Evolutionary conservation across 2,113 vertebrate species (phyloP), one percentile per base, ranked within the genome.

Genomic region (Saccopteryx leptura): DNA sequence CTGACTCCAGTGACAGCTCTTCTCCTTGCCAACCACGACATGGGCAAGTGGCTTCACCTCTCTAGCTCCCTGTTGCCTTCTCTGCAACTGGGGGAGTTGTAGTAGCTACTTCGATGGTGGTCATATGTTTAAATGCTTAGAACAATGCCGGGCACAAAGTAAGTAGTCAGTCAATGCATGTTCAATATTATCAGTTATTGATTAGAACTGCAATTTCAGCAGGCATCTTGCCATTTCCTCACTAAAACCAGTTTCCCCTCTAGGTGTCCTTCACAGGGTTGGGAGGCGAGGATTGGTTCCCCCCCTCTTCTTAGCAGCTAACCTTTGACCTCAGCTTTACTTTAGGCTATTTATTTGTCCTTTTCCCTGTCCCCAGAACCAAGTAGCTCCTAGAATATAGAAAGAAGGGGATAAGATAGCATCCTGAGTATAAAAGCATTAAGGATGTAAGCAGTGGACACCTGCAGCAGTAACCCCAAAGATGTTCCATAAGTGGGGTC

Each of bases 41-140:
- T 7, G 60, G 18, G 80, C 46, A 48, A n/a, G 10, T 2, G 4
- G 5, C 54, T 39, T 13, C 11, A 5, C 33, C 14, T 58, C 14
- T 39, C 10, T 10, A 18, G 6, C 11, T 28, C 71, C 74, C 60
- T 5, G 69, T 26, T 50, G 54, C 50, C 50, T 68, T 2, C 0
- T 52, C 60, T 58, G 23, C 6, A 28, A 18, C 50, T 12, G 48
- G 24, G 46, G n/a, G 31, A 28, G 8, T 9, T 5, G 3, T 2
- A 54, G 46, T 15, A 48, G 28, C 56, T 58, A 0, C 26, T 12
- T 24, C 0, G 0, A 11, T 11, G 3, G 15, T 7, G 7, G 56
- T 15, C 19, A n/a, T 28, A 13, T 9, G 12, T 12, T 28, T 31
- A 52, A 84, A 66, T 7, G 11, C 66, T 33, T 24, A 75, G 15